Evolutionary conservation across 2,797 vertebrate species (phyloP), one percentile per base, ranked within the genome.

Genomic region (Parauchenoglanis punctatus): DNA sequence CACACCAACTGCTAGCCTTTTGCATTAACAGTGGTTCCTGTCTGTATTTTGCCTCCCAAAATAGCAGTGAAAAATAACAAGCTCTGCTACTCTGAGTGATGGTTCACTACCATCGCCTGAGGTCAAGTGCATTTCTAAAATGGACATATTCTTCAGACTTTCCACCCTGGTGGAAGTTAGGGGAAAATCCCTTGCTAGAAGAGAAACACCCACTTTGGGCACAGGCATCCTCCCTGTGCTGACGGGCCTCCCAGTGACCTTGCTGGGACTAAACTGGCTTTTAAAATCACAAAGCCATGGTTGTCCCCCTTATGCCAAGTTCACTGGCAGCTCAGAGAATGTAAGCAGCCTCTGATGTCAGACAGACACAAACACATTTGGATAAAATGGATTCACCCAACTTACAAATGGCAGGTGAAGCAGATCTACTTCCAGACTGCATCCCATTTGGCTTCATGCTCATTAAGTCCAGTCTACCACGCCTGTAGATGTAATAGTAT

Each of bases 211-310:
- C 89, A 59, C 49, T 83, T 65, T 65, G 84, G 85, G 80, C 17
- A 82, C 59, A 70, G 52, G 82, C 56, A n/a, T 81, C 78, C 61
- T 75, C 65, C 75, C 81, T 85, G 83, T 88, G 70, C 80, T 72
- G 81, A 59, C 2, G 88, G 84, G 78, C 83, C 84, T 89, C 72
- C 54, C 25, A 46, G 70, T 89, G 86, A 89, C 85, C 87, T 87
- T 49, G 58, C 63, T 81, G 46, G 86, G 83, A 76, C 87, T 89
- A 72, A 78, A 70, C 75, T 15, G 65, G 80, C 63, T 89, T 65
- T 85, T 54, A 56, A 88, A 90, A 84, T 90, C 91, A 89, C 89
- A 88, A 87, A 91, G 89, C 89, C 89, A 81, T 87, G 87, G 86
- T 75, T 89, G 85, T 88, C 67, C 87, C 40, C 46, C 84, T 86